These are phyloP conservation scores for Synanceia verrucosa DNA, from an alignment of 2,797 vertebrate genomes.

Conservation along the genomic window DNA sequence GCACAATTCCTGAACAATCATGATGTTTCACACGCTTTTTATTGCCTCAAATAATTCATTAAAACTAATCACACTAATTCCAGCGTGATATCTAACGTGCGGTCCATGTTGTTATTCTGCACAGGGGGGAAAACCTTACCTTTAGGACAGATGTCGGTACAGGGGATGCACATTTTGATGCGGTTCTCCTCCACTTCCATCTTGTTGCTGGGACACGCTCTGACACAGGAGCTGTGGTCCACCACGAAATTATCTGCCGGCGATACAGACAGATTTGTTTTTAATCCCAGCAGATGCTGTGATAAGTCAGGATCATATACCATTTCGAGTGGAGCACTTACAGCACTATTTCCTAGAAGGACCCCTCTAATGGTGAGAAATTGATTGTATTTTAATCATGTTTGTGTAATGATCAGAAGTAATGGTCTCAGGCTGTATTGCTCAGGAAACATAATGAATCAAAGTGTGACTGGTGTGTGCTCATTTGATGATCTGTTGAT, in stretches of 20 bases:
- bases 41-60: too few relatives aligned
- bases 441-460: conserved; percentile 38
- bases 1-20: too few relatives aligned
- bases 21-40: too few relatives aligned
- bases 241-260: conserved; percentile 96
- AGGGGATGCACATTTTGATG: conserved; percentile 97
- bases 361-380: conserved; percentile 15
- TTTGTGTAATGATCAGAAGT: conserved; percentile 54
- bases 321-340: neutral
- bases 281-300: too few relatives aligned
- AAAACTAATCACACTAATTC: too few relatives aligned
- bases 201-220: conserved; percentile 97
- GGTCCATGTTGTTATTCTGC: neutral
- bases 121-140: conserved; percentile 74
- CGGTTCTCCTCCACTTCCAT: conserved; percentile 99
- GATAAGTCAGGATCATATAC: too few relatives aligned
- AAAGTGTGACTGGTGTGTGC: conserved; percentile 24
- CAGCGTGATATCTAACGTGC: too few relatives aligned
- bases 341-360: neutral
- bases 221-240: conserved; percentile 97
- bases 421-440: conserved; percentile 33
- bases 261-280: neutral
- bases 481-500: conserved; percentile 63
- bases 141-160: conserved; percentile 98
- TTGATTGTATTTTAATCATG: conserved; percentile 44